These are phyloP conservation scores for Orchesellides sinensis DNA, from an alignment of 2,888 invertebrate genomes.

Conservation along the genomic window DNA sequence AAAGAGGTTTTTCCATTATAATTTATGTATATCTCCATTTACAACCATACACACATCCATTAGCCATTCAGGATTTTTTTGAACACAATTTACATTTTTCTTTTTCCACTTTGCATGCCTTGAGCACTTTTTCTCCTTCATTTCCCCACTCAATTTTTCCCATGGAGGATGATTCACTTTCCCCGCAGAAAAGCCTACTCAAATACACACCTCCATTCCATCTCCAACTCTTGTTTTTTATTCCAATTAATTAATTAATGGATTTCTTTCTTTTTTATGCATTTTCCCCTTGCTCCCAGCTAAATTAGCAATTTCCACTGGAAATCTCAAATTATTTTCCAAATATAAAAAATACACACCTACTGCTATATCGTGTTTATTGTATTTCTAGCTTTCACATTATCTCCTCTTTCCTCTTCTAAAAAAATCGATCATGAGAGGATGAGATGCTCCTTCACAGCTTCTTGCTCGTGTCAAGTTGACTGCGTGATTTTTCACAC, in stretches of 20 bases:
- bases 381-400: not conserved
- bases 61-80: conserved; percentile 2
- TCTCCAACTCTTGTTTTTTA: too few relatives aligned
- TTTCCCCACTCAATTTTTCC: conserved; percentile 20
- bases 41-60: not conserved
- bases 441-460: not conserved
- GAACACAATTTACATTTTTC: not conserved
- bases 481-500: conserved; percentile 61
- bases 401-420: not conserved
- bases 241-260: conserved; percentile 12
- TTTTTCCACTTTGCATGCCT: conserved; percentile 26
- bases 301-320: not conserved
- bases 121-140: conserved; percentile 50
- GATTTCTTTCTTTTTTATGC: not conserved
- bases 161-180: conserved; percentile 1
- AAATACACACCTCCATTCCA: conserved; percentile 8
- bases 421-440: too few relatives aligned
- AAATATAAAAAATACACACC: not conserved
- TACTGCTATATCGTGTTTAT: not conserved
- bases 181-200: conserved; percentile 12
- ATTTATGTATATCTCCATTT: not conserved
- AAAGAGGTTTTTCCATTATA: too few relatives aligned
- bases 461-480: conserved; percentile 37
- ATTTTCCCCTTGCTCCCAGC: not conserved
- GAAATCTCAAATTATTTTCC: too few relatives aligned